Base-by-base conservation (phyloP, 2,888 invertebrate species). In the Hypercompe scribonia region DNA sequence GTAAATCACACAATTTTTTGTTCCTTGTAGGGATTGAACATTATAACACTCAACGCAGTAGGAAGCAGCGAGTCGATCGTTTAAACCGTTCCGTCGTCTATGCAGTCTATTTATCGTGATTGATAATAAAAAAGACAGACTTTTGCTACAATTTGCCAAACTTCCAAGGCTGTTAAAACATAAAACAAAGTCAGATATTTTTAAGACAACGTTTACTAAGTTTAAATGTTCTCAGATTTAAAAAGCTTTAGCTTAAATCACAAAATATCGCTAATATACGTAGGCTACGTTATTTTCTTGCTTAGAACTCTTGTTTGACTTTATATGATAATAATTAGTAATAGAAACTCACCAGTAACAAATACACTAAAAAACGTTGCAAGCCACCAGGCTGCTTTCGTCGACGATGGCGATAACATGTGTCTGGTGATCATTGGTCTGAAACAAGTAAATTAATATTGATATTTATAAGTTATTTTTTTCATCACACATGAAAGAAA, bases 311-410 rank as follows among this genome's bases (percentile, higher is more conserved):
- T 21, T 5, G 46, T 46, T 21, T 46, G 42, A 18, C 18, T 46
- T 46, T 46, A 21, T 21, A 24, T n/a, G n/a, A n/a, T 54, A n/a
- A n/a, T 50, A 24, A 24, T 50, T 33, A 63, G 18, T 24, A 5
- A 4, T 61, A 18, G 5, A 8, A 0, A 71, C 71, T 75, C 85
- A 95, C 95, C 95, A 89, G 95, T 95, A 50, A 95, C 95, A 79
- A 95, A 93, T 72, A 95, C 95, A 85, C 94, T 94, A 78, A 95
- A 90, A 83, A 95, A 94, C 72, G 92, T 94, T 76, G 94, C 95
- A 89, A 95, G 95, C 95, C 95, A 95, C 92, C 95, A 95, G 93
- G 94, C 95, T 81, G 92, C 91, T 84, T 91, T 94, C 71, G 91
- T 94, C 81, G 94, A 91, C 84, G 94, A 90, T 80, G 92, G 91